Evolutionary conservation across 2,113 vertebrate species (phyloP), one percentile per base, ranked within the genome.

Genomic region (Pavo muticus): DNA sequence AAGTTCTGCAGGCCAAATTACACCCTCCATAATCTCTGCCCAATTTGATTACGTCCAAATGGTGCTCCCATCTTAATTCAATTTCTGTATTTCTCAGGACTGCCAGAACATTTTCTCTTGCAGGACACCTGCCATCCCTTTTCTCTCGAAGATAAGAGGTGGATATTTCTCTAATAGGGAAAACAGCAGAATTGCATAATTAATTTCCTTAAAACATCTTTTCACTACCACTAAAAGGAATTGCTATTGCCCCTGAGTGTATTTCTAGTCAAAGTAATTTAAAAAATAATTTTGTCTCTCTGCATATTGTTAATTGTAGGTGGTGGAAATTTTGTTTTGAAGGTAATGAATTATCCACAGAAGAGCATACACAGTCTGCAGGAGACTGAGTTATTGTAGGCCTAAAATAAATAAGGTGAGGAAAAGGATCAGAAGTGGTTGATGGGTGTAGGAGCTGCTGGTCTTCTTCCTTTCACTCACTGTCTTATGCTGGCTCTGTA

Each of bases 251-350:
- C 60, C 37, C 24, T 24, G 21, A 42, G 65, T 80, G 45, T 32
- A 47, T 88, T 94, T 91, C 42, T 87, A 90, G 75, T 71, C 27
- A 54, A 84, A 76, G 63, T 83, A 45, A 71, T 83, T 70, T 17
- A 83, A 68, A 77, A 93, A 90, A 74, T 88, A 92, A 80, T 64
- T 48, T 85, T 45, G 2, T 21, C 21, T 83, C 13, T 37, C 56
- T 92, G 75, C 23, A 17, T 79, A 63, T 50, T 64, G 45, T 64
- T 89, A 90, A 87, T 75, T 17, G 6, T 48, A 84, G 24, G 61
- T 91, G 75, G 47, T 67, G 23, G 81, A 56, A 89, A 52, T 19
- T 73, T 29, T 73, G 10, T 54, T 25, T 72, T 75, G 75, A 63
- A 0, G 0, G 25, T 42, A 40, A 0, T 54, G 24, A 83, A 63